Conservation (phyloP, 2,888 invertebrate species). For the Microctonus brassicae region DNA sequence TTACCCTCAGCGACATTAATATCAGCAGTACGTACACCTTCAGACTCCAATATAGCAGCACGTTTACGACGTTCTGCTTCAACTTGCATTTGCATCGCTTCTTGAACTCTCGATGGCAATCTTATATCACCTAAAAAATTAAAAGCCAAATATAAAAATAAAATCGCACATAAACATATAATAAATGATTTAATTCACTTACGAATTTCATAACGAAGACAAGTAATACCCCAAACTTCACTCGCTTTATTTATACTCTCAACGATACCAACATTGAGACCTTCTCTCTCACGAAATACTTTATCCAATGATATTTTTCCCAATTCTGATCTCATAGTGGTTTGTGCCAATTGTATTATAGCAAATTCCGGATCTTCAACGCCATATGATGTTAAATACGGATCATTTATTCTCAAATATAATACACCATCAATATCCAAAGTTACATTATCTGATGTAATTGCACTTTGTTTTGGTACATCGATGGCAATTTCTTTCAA, state of each 20-base stretch:
- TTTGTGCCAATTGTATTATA: constrained; percentile 98
- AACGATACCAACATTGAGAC: constrained; percentile 93
- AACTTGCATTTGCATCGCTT: constrained; percentile 99
- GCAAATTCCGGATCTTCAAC: constrained; percentile 99
- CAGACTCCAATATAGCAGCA: constrained; percentile 97
- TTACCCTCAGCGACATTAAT: constrained; percentile 99
- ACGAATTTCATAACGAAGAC: constrained; percentile 95
- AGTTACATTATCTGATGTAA: constrained; percentile 97
- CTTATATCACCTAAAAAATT: constrained; percentile 82
- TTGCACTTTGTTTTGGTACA: constrained; percentile 98
- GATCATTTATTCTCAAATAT: constrained; percentile 92
- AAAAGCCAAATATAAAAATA: neutral
- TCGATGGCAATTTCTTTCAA: constrained; percentile 99
- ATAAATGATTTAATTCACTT: constrained; percentile 66
- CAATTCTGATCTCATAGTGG: constrained; percentile 98
- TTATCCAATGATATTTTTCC: constrained; percentile 98
- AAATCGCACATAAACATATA: constrained; percentile 10
- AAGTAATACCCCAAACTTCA: constrained; percentile 97
- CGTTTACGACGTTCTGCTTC: constrained; percentile 98
- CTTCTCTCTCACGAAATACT: constrained; percentile 96
- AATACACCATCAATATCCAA: constrained; percentile 97
- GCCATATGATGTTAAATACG: constrained; percentile 95
- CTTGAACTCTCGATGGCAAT: constrained; percentile 91
- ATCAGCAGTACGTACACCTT: constrained; percentile 91
- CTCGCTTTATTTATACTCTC: constrained; percentile 98